Base-by-base conservation (phyloP, 2,888 invertebrate genomes). In the Leptinotarsa juncta region DNA sequence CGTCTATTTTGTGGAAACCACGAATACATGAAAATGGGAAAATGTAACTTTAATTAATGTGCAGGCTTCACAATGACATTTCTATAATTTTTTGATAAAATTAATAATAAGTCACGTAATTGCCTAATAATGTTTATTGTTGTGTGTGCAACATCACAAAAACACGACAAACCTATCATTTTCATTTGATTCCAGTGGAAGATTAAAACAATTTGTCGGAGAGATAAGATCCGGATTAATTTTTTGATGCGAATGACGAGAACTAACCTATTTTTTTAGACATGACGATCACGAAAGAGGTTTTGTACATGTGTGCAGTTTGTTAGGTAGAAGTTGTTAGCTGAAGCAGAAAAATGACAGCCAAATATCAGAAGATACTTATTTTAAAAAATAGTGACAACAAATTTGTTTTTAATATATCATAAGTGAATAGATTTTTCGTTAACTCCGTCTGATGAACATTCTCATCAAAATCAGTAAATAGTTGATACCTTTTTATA, bases 1-100 rank as follows among this genome's bases (percentile, higher is more conserved):
- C 65, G 65, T 67, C 62, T 71, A 73, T 74, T 60, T 70, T 73
- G 51, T 48, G 62, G 69, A 70, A 32, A 60, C 66, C 75, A 70
- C 53, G 70, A 75, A 67, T 48, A 51, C 69, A 57, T 50, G 75
- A 77, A 78, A 80, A 77, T 55, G 75, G 65, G 80, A 81, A 81
- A 82, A 82, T 82, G 80, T 81, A 79, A 73, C 81, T 82, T 82
- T 82, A 82, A 82, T 82, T 81, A 81, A 77, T 78, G 77, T 73
- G 70, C 71, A 75, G 73, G 69, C 75, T 79, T 81, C 80, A 78
- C 78, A 73, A 79, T 77, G 68, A 72, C 76, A 72, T 80, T 78
- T 72, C 71, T 67, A 70, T 70, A 62, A 71, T 65, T 73, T 42
- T 76, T 77, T 70, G 77, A 80, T 78, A 78, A 77, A 75, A 79